phyloP scores from a whole-genome alignment of 2,888 invertebrate species.

The Papilio protenor region DNA sequence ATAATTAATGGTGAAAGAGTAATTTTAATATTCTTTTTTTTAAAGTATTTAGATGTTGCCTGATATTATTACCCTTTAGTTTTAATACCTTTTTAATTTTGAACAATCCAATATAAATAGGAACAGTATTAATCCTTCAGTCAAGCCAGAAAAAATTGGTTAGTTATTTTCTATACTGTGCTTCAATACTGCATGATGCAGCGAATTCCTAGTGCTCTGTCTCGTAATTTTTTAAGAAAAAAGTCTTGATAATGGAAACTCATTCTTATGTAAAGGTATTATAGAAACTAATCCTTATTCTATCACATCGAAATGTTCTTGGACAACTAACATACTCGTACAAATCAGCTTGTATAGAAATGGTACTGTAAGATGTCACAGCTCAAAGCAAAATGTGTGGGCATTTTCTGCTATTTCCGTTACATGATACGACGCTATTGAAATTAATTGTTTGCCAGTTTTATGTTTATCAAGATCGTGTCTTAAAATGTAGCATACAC shows the following conservation, averaged over 20 bases:
- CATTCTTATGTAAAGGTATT: background rate
- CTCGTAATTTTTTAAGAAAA: background rate
- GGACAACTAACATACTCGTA: background rate
- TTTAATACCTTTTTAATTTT: no score
- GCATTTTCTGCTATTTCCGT: background rate
- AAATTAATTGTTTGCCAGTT: conserved; percentile 7
- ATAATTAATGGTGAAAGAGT: background rate
- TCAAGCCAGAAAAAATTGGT: background rate
- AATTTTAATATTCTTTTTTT: background rate
- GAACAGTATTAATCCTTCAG: background rate
- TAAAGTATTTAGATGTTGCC: background rate
- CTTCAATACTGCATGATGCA: background rate
- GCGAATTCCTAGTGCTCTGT: background rate
- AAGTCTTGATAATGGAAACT: background rate
- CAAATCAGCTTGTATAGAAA: background rate
- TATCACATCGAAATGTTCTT: background rate
- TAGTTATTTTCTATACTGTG: no score
- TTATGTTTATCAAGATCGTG: background rate
- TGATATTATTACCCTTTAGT: no score
- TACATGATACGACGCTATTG: background rate
- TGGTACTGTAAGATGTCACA: conserved; percentile 4
- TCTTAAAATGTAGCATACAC: background rate
- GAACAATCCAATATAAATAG: background rate
- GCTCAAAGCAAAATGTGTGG: conserved; percentile 7
- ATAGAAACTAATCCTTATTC: background rate